Percentiles rank a stretch among this genome's conserved stretches.
phyloP scores from a whole-genome alignment of 2,113 vertebrate genomes.

The Thalassoma bifasciatum region DNA sequence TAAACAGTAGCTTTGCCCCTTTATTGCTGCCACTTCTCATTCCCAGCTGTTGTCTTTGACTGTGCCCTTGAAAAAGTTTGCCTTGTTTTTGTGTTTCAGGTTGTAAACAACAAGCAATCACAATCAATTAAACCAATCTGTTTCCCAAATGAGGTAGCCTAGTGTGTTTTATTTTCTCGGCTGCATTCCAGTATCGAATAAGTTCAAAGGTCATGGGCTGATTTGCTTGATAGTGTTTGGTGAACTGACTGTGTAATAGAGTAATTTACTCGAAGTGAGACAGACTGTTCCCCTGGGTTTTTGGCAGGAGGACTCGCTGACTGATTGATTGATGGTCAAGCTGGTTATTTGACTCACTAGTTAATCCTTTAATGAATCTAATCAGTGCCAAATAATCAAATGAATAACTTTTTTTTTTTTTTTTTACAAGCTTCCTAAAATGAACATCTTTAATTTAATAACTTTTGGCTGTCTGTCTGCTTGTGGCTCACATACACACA shows the following conservation, averaged over 20 bases:
- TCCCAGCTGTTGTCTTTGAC: constrained; percentile 44
- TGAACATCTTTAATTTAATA: constrained; percentile 36
- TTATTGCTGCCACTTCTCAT: constrained; percentile 45
- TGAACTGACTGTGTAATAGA: constrained; percentile 21
- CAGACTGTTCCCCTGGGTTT: constrained; percentile 24
- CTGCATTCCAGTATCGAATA: constrained; percentile 39
- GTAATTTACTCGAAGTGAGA: constrained; percentile 35
- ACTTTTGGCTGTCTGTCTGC: constrained; percentile 28
- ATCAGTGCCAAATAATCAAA: constrained; percentile 18
- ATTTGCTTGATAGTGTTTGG: constrained; percentile 7
- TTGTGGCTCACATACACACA: constrained; percentile 43
- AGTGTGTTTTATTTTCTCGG: neutral
- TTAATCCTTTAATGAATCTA: neutral
- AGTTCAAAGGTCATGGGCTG: constrained; percentile 43
- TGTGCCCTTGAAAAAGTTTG: constrained; percentile 43
- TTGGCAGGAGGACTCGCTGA: constrained; percentile 26
- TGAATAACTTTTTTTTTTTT: too few species aligned
- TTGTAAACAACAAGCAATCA: constrained; percentile 44
- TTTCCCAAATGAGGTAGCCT: constrained; percentile 38
- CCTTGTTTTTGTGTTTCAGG: neutral
- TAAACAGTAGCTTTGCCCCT: constrained; percentile 53
- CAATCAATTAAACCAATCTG: constrained; percentile 60
- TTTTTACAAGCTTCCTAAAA: constrained; percentile 18
- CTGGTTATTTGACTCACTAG: neutral
- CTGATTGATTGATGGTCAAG: constrained; percentile 4